A percentile compares a stretch with the other conserved stretches of the same genome.
Evolutionary conservation across 2,888 invertebrate genomes (phyloP).

Genomic region (Acleris sparsana): DNA sequence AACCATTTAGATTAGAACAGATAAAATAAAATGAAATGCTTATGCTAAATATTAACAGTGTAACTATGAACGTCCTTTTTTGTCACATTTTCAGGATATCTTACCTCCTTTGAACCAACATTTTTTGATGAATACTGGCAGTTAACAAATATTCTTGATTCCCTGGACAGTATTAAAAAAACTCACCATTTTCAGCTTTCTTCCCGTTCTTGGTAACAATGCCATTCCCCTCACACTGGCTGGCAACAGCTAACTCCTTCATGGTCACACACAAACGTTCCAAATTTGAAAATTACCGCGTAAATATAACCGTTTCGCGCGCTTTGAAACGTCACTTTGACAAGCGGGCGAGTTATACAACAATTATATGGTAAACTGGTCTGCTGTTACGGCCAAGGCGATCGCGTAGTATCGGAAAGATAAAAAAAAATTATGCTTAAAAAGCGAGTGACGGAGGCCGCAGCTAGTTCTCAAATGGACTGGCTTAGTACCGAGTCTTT

Average conservation of each 20-base stretch:
- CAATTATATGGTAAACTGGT: conserved; percentile 45
- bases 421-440: conserved; percentile 39
- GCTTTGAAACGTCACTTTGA: conserved; percentile 76
- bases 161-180: conserved; percentile 2
- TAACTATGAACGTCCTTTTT: no score
- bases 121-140: no score
- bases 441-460: conserved; percentile 32
- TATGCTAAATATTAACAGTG: no score
- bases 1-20: no score
- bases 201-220: conserved; percentile 67
- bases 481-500: conserved; percentile 9
- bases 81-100: no score
- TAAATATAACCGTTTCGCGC: conserved; percentile 59
- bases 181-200: conserved; percentile 66
- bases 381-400: conserved; percentile 66
- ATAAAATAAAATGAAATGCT: no score
- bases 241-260: conserved; percentile 71
- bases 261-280: conserved; percentile 52
- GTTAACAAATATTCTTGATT: no score
- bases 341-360: conserved; percentile 45
- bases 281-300: conserved; percentile 40
- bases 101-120: no score
- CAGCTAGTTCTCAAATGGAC: conserved; percentile 29
- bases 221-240: conserved; percentile 62
- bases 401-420: conserved; percentile 44